Evolutionary conservation across 2,888 invertebrate species (phyloP), one percentile per base, ranked within the genome.

Genomic region (Tolmerus cingulatus): DNA sequence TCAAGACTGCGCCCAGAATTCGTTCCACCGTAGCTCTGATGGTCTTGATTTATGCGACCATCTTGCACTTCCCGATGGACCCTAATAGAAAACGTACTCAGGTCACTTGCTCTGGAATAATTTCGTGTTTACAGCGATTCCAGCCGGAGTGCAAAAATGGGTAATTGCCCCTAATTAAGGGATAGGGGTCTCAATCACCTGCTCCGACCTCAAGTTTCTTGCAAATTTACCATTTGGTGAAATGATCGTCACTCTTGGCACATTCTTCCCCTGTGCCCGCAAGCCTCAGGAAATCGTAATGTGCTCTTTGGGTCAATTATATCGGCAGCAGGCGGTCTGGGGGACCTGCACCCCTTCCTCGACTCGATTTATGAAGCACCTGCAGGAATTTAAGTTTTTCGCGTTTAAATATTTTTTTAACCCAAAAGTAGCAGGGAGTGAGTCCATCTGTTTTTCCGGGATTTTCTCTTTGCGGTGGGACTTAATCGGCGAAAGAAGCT

Each of bases 361-460:
- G 14, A 23, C n/a, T 77, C 19, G 14, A 23, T 23, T 5, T 23
- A 51, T 27, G 66, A 9, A 19, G 30, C 81, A 81, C 81, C 81
- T 81, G 81, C 81, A 3, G 30, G 37, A 81, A 81, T 78, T 55
- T 55, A 51, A 81, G 55, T 81, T 46, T 51, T 34, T 30, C 34
- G 30, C 19, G 81, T 34, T 34, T 40, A 81, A 81, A 81, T 16
- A n/a, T 55, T n/a, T 30, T n/a, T 30, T 78, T 55, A 81, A 23
- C 81, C 81, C 34, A 3, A 40, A 81, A 81, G 57, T 51, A 57
- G 34, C 37, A 55, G 4, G 2, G 27, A 66, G 27, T 66, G 66
- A 81, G 51, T 81, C 81, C 81, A 81, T 81, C 81, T 81, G 81
- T 81, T 81, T 81, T 81, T 55, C 55, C n/a, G 81, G 81, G 55